These are phyloP conservation scores for Oryzias melastigma DNA, from an alignment of 2,113 vertebrate species.

Conservation along the genomic window DNA sequence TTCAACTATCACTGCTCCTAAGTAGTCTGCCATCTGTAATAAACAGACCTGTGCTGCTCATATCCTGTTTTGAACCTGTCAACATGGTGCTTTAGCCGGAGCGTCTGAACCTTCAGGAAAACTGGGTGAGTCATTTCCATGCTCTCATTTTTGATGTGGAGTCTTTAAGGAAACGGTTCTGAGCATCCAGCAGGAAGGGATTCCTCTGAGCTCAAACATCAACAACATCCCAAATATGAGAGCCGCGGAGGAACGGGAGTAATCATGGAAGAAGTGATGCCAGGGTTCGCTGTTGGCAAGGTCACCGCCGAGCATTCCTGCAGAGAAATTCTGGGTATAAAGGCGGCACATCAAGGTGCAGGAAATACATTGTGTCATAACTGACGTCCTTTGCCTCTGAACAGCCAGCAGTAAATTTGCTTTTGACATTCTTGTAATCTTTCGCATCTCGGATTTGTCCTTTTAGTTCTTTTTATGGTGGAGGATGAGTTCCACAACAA, in stretches of 20 bases:
- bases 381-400: constrained; percentile 59
- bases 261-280: constrained; percentile 73
- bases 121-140: constrained; percentile 77
- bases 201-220: constrained; percentile 76
- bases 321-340: constrained; percentile 53
- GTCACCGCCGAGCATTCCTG: constrained; percentile 60
- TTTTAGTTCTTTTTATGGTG: no score
- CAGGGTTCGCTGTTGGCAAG: constrained; percentile 66
- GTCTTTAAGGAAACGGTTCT: constrained; percentile 74
- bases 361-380: constrained; percentile 61
- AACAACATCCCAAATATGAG: constrained; percentile 72
- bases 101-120: constrained; percentile 62
- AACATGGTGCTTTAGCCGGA: constrained; percentile 67
- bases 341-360: constrained; percentile 69
- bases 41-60: constrained; percentile 65
- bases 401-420: constrained; percentile 34
- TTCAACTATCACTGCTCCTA: constrained; percentile 58
- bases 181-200: constrained; percentile 78
- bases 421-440: constrained; percentile 34
- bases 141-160: constrained; percentile 76
- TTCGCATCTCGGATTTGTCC: constrained; percentile 28
- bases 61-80: constrained; percentile 82
- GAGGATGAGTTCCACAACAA: no score
- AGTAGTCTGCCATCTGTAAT: constrained; percentile 67
- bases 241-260: constrained; percentile 53